These are phyloP conservation scores for Mystacides longicornis DNA, from an alignment of 2,888 invertebrate genomes.

Conservation along the genomic window DNA sequence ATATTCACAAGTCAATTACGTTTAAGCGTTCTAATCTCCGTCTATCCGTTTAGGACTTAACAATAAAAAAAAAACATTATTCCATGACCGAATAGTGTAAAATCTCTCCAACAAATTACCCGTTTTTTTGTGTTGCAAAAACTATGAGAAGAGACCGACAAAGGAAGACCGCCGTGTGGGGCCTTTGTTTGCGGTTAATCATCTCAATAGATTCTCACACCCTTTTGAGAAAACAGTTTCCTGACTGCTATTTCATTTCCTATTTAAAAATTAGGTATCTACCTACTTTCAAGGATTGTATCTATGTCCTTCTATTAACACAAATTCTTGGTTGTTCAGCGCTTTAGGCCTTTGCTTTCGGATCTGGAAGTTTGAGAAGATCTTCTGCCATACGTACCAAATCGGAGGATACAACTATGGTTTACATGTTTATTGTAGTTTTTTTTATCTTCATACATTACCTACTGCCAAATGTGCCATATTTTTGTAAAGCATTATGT, in stretches of 20 bases:
- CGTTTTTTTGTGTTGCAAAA: background rate
- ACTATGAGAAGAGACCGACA: slow-evolving; percentile 12
- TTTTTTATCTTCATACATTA: too few species aligned
- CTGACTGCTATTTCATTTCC: background rate
- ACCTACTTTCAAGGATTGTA: too few species aligned
- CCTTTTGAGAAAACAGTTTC: slow-evolving; percentile 4
- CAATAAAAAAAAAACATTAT: background rate
- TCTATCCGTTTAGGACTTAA: background rate
- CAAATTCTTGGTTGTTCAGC: too few species aligned
- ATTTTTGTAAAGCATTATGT: too few species aligned
- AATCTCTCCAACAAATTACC: background rate
- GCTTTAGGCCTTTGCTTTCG: too few species aligned
- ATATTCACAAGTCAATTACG: background rate
- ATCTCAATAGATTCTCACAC: slow-evolving; percentile 15
- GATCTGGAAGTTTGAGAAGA: too few species aligned
- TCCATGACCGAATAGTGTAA: background rate
- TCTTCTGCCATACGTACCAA: too few species aligned
- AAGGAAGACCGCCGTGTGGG: slow-evolving; percentile 11
- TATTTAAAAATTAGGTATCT: background rate
- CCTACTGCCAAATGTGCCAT: too few species aligned
- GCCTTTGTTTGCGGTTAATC: slow-evolving; percentile 3
- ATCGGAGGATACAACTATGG: too few species aligned
- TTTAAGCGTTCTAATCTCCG: background rate
- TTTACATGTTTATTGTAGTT: too few species aligned
- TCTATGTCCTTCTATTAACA: too few species aligned